A percentile compares a stretch with the other conserved stretches of the same genome.
phyloP scores from a whole-genome alignment of 2,113 vertebrate species.

The Leptocoma aspasia region DNA sequence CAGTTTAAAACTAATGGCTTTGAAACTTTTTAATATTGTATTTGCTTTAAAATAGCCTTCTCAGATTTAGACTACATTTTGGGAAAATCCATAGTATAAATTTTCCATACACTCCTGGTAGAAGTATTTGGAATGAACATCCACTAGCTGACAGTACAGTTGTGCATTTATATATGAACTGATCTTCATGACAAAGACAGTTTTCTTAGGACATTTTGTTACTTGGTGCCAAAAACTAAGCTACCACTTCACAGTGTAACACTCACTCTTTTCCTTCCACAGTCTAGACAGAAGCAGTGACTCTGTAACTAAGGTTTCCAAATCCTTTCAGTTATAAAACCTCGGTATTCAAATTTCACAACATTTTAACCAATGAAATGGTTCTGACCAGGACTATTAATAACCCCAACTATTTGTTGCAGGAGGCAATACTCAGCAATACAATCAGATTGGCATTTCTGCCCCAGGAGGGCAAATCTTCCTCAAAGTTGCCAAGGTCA shows the following conservation, averaged over 20 bases:
- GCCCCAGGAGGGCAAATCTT: not conserved
- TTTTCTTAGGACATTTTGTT: not conserved
- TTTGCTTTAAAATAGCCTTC: not conserved
- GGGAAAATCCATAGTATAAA: not conserved
- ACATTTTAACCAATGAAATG: not conserved
- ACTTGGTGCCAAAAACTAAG: not conserved
- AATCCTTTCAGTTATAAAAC: not conserved
- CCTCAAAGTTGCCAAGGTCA: not conserved
- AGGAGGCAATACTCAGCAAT: not conserved
- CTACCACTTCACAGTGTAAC: not conserved
- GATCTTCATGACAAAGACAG: conserved; percentile 5
- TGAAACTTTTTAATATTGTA: not conserved
- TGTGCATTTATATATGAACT: not conserved
- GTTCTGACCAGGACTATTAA: not conserved
- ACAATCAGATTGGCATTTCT: not conserved
- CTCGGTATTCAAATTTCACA: not conserved
- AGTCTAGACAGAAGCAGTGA: conserved; percentile 7
- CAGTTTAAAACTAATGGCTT: not conserved
- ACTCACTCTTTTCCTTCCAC: conserved; percentile 6
- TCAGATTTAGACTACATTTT: not conserved
- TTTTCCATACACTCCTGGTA: not conserved
- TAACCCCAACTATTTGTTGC: not conserved
- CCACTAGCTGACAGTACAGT: not conserved
- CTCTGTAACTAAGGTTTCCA: not conserved
- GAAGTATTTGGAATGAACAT: not conserved